These are phyloP conservation scores for Mionectes macconnelli DNA, from an alignment of 2,113 vertebrate species.

Conservation along the genomic window DNA sequence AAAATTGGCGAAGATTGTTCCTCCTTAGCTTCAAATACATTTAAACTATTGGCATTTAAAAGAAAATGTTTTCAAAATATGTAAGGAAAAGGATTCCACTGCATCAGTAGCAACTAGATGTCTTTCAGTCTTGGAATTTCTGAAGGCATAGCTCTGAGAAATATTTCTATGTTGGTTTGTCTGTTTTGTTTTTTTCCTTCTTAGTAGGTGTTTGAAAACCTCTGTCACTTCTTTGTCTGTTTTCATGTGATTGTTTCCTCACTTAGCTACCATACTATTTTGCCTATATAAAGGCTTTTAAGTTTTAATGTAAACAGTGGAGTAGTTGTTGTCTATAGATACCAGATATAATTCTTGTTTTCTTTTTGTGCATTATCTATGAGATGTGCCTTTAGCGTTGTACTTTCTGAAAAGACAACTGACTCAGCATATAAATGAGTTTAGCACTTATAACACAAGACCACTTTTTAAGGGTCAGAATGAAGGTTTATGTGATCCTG, in stretches of 20 bases:
- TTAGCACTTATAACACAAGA: background rate
- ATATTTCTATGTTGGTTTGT: background rate
- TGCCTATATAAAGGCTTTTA: background rate
- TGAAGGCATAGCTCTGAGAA: background rate
- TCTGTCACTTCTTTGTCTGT: background rate
- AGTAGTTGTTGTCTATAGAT: background rate
- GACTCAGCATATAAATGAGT: background rate
- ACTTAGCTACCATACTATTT: background rate
- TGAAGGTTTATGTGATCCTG: background rate
- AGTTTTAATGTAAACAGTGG: background rate
- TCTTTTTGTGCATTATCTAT: background rate
- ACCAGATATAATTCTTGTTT: background rate
- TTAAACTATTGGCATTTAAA: background rate
- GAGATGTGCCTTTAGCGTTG: background rate
- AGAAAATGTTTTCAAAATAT: background rate
- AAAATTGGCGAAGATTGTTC: background rate
- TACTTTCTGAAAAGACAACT: background rate
- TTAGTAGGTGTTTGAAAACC: background rate
- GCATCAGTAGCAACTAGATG: background rate
- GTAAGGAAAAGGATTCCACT: background rate
- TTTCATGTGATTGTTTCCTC: background rate
- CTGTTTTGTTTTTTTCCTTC: background rate
- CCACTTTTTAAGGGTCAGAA: background rate
- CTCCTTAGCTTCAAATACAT: background rate
- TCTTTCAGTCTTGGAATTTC: background rate